phyloP scores from a whole-genome alignment of 2,113 vertebrate species.

The Coptodon rendalli region DNA sequence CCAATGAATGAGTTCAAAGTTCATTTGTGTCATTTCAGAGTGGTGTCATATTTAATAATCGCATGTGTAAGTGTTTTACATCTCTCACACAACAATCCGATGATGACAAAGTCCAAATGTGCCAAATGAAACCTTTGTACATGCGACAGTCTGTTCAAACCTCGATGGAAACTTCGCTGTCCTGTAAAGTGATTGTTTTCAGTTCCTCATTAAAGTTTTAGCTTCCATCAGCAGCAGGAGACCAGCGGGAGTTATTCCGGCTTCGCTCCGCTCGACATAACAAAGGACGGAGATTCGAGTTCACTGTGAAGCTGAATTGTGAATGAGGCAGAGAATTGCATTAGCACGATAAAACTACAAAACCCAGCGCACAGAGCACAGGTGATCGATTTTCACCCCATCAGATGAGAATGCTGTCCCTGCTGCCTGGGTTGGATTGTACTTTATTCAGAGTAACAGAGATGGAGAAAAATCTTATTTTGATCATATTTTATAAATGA shows the following conservation, averaged over 20 bases:
- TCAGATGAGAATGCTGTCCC: neutral
- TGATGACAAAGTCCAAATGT: neutral
- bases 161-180: fast-evolving
- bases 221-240: neutral
- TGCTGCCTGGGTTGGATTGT: neutral
- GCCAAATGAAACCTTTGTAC: neutral
- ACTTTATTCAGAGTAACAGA: neutral
- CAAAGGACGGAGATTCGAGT: neutral
- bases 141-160: neutral
- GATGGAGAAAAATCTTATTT: neutral
- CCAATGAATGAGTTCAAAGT: neutral
- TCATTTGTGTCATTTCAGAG: neutral
- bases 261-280: neutral
- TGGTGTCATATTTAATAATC: neutral
- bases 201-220: neutral
- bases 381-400: neutral
- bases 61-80: neutral
- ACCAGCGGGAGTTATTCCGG: neutral
- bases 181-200: neutral
- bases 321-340: neutral
- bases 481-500: neutral
- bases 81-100: neutral
- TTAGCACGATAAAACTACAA: neutral
- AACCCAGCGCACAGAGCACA: neutral
- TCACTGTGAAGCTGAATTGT: neutral